These are phyloP conservation scores for Brachionus calyciflorus DNA, from an alignment of 1,140 invertebrate genomes.

Conservation along the genomic window DNA sequence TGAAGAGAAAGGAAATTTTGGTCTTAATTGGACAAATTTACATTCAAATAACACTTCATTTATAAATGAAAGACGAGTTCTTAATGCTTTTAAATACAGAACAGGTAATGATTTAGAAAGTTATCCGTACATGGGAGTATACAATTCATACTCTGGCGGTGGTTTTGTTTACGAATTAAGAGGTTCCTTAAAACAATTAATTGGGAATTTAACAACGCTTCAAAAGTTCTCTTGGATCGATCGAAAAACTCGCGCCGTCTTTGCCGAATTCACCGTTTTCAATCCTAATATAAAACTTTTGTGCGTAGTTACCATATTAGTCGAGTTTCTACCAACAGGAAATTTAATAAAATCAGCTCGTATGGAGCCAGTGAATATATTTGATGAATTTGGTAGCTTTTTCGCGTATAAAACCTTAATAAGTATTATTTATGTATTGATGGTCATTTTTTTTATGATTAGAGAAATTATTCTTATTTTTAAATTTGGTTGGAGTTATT, in stretches of 20 bases:
- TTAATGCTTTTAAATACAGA: constrained; percentile 12
- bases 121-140: constrained; percentile 60
- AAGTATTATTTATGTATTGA: constrained; percentile 59
- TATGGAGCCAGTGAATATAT: constrained; percentile 58
- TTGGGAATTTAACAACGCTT: constrained; percentile 53
- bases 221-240: constrained; percentile 64
- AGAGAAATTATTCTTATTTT: constrained; percentile 55
- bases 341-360: constrained; percentile 62
- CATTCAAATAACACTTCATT: neutral
- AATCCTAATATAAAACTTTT: constrained; percentile 65
- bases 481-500: constrained; percentile 53
- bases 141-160: constrained; percentile 63
- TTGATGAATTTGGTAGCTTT: constrained; percentile 55
- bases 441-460: constrained; percentile 63
- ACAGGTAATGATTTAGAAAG: constrained; percentile 58
- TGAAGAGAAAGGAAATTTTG: constrained; percentile 37
- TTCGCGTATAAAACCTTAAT: constrained; percentile 56
- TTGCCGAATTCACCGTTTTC: constrained; percentile 66
- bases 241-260: constrained; percentile 63
- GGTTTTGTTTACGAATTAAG: constrained; percentile 63
- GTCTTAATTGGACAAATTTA: neutral
- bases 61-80: neutral
- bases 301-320: constrained; percentile 61
- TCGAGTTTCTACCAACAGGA: constrained; percentile 63
- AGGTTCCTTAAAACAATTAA: constrained; percentile 57